Conservation (phyloP, 2,113 vertebrate species). For the Entomyzon cyanotis region DNA sequence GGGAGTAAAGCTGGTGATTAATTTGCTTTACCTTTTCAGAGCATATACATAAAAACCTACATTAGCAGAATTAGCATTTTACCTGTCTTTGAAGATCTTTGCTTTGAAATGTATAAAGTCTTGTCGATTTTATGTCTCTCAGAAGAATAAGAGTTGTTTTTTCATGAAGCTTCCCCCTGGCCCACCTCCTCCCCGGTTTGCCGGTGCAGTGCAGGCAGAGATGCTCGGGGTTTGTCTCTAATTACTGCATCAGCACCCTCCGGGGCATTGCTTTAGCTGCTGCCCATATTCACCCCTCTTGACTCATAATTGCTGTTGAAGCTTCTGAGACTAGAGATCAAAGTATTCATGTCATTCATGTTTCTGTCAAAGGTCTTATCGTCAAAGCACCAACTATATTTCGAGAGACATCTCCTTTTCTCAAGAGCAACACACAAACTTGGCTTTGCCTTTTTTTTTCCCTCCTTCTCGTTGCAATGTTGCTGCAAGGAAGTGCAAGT, state of each 20-base stretch:
- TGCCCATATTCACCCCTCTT: conserved; percentile 57
- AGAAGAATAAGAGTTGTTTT: not conserved
- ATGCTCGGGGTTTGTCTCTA: conserved; percentile 19
- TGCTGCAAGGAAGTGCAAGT: not conserved
- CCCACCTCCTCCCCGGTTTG: not conserved
- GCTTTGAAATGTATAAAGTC: conserved; percentile 71
- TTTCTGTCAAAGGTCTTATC: conserved; percentile 57
- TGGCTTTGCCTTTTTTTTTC: not conserved
- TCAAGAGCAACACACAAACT: conserved; percentile 29
- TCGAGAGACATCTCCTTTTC: not conserved
- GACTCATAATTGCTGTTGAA: conserved; percentile 58
- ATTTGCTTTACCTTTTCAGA: conserved; percentile 71
- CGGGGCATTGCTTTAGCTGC: conserved; percentile 30
- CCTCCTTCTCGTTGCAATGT: rapidly evolving
- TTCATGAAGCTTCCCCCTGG: not conserved
- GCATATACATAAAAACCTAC: conserved; percentile 71
- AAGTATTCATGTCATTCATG: conserved; percentile 49
- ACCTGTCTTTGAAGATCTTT: conserved; percentile 74
- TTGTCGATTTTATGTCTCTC: conserved; percentile 16
- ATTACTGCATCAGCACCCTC: conserved; percentile 42
- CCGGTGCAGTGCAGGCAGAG: not conserved
- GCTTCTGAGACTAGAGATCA: conserved; percentile 63
- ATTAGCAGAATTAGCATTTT: conserved; percentile 68
- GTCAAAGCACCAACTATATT: conserved; percentile 47
- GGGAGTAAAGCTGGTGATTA: conserved; percentile 56